Evolutionary conservation across 1,140 invertebrate species (phyloP).

Genomic region (Odontomachus brunneus): DNA sequence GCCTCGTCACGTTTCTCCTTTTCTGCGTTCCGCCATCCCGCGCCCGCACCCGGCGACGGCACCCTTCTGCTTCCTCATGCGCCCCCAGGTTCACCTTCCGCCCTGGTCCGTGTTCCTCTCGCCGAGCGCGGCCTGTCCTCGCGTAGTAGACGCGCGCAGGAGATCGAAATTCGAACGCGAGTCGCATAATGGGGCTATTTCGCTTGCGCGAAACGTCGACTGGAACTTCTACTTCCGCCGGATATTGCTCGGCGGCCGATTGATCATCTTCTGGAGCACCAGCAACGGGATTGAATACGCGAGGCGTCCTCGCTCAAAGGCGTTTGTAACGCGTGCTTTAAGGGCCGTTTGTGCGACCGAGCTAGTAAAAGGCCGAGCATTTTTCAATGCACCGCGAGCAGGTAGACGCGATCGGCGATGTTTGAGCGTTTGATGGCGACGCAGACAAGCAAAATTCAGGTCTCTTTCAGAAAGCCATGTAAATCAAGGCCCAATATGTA

Average conservation of each 20-base stretch:
- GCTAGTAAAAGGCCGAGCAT: background rate
- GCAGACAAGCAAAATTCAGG: background rate
- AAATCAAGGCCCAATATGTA: no score
- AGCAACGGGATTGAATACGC: constrained; percentile 60
- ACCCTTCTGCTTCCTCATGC: background rate
- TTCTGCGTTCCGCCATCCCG: constrained; percentile 32
- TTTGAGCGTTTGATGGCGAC: constrained; percentile 18
- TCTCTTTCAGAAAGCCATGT: no score
- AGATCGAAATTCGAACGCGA: constrained; percentile 74
- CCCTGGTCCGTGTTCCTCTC: background rate
- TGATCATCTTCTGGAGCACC: constrained; percentile 64
- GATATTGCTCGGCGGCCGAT: constrained; percentile 57
- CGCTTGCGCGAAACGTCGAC: constrained; percentile 66
- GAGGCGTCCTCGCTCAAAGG: constrained; percentile 32
- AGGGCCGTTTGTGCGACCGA: constrained; percentile 2
- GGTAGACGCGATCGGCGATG: background rate
- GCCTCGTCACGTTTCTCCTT: constrained; percentile 71
- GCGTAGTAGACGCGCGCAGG: constrained; percentile 39
- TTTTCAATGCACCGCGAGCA: constrained; percentile 5
- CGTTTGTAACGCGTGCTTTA: constrained; percentile 14
- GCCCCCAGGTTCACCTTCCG: background rate
- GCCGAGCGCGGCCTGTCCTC: background rate
- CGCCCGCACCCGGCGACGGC: background rate
- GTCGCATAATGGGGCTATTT: constrained; percentile 68
- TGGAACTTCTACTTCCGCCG: constrained; percentile 62